Base-by-base conservation (phyloP, 2,113 vertebrate species). In the Stegostoma tigrinum region DNA sequence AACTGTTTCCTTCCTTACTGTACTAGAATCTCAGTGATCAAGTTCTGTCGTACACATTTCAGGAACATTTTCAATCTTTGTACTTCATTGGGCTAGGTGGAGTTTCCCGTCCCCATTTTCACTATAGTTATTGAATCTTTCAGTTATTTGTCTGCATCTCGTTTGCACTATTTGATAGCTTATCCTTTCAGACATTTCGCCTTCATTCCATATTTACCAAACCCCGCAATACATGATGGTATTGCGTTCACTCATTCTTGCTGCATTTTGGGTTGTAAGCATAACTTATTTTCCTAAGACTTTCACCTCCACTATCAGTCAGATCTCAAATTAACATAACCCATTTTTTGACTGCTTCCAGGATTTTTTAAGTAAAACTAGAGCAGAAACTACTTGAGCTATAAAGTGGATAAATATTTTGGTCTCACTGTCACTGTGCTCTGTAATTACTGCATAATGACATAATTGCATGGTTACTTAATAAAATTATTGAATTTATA, bases 371-470 rank as follows among this genome's bases (percentile, higher is more conserved):
- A 52, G 48, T 48, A 87, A 87, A 87, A 55, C 52, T 8, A 27
- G 24, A 48, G 48, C 48, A 48, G 48, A 2, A 48, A 55, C 48
- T 87, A 38, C 12, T 64, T 91, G 55, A 91, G 15, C 89, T 91
- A 55, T 64, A 91, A 72, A 42, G 55, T 91, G 55, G 89, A 64
- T 89, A 89, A 55, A 89, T 89, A 89, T 34, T 89, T 89, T 61
- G 86, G 86, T 55, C 86, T 34, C 34, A 30, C 24, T 89, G 86
- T 89, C 86, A 61, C 86, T 4, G 24, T 89, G 27, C 86, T 55
- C 48, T 89, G 48, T 24, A 89, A 61, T 89, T 89, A 61, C 48
- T 34, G 48, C 34, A 34, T 55, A 27, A 34, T 89, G 45, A 24
- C 2, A 12, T 61, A 27, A 34, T 89, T 89, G 86, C 24, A 30